These are phyloP conservation scores for Meandrina meandrites DNA, from an alignment of 92 coral and sea anemone genomes.

Conservation along the genomic window DNA sequence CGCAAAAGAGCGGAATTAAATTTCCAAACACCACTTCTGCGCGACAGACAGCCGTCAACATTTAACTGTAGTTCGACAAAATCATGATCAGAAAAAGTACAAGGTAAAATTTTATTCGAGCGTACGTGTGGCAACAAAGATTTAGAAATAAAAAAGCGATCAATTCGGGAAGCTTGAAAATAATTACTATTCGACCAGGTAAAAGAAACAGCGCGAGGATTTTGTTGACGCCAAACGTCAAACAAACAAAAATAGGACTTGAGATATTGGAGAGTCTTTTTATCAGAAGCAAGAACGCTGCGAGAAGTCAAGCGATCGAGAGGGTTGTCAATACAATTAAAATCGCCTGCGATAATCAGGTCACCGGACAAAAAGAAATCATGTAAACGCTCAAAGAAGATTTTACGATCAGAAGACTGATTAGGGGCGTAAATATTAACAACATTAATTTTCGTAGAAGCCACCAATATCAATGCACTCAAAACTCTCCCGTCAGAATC, in stretches of 20 bases:
- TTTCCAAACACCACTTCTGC: conserved; percentile 15
- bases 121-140: background rate
- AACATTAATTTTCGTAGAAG: too few relatives aligned
- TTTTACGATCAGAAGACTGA: background rate
- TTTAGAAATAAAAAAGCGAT: background rate
- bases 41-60: background rate
- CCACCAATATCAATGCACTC: too few relatives aligned
- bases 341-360: conserved; percentile 4
- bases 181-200: background rate
- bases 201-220: background rate
- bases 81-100: conserved; percentile 11
- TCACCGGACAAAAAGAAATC: background rate
- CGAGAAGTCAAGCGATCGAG: background rate
- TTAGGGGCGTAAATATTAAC: conserved; percentile 16
- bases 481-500: conserved; percentile 21
- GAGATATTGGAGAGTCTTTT: background rate
- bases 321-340: conserved; percentile 7
- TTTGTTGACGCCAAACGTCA: conserved; percentile 9
- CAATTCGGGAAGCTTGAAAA: conserved; percentile 11
- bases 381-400: background rate
- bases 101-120: background rate
- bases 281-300: background rate
- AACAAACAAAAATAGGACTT: background rate
- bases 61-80: background rate
- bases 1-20: background rate